Conservation (phyloP, 2,888 invertebrate species). For the Pasiphila rectangulata region DNA sequence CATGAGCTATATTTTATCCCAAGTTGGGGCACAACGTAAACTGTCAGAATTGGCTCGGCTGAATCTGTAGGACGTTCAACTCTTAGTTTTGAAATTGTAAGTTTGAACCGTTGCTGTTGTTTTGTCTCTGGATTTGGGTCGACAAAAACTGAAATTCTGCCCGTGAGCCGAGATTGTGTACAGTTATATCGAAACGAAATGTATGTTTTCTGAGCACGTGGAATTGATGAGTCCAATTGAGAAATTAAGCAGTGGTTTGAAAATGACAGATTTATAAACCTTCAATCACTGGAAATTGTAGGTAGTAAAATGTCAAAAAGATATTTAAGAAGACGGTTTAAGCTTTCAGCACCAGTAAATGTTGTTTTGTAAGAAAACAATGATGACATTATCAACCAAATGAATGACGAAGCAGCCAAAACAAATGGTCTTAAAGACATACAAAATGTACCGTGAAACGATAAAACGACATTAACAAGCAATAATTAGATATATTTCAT, state of each 20-base stretch:
- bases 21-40: constrained; percentile 72
- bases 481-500: constrained; percentile 79
- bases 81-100: constrained; percentile 60
- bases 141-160: constrained; percentile 17
- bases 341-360: constrained; percentile 6
- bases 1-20: constrained; percentile 78
- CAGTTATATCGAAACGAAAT: constrained; percentile 1
- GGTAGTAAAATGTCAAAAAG: constrained; percentile 1
- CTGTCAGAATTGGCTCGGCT: constrained; percentile 72
- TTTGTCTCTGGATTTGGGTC: constrained; percentile 18
- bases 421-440: constrained; percentile 65
- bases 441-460: constrained; percentile 67
- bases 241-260: background rate
- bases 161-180: constrained; percentile 5
- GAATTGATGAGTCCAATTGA: background rate
- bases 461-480: constrained; percentile 71
- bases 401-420: constrained; percentile 43
- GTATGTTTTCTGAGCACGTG: background rate
- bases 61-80: constrained; percentile 73
- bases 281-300: no score
- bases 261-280: background rate
- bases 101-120: constrained; percentile 33
- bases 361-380: constrained; percentile 22
- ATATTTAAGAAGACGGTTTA: background rate
- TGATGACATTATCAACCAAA: constrained; percentile 27